Evolutionary conservation across 2,888 invertebrate genomes (phyloP), one percentile per base, ranked within the genome.

Genomic region (Hyppa rectilinea): DNA sequence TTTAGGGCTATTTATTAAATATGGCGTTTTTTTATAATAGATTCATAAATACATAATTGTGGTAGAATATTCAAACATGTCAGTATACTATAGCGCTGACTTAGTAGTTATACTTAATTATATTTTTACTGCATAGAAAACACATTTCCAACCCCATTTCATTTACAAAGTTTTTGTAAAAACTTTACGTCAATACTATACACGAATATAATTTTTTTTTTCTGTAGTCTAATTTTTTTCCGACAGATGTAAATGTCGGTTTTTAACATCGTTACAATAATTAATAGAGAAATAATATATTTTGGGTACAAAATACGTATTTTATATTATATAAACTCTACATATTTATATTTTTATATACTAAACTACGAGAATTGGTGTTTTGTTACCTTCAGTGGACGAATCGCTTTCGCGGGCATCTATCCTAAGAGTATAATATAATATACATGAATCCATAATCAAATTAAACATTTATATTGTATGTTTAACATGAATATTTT

Each of bases 361-460:
- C 82, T 85, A 91, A 84, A 85, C 92, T 93, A 93, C 87, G 74
- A 87, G 86, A 90, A 92, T 95, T 96, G 95, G 95, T 96, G 95
- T 96, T 92, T 81, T 82, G 82, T 88, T 94, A 95, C 95, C 95
- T 95, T 91, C 95, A 95, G 95, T 95, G 95, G 95, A 95, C 95
- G 95, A 91, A 89, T 90, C 81, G 90, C 91, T 92, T 90, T 89
- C 93, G 92, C 91, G 95, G 94, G 93, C 94, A 89, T 76, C 65
- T 85, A 85, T 75, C 55, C 78, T 81, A 78, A 71, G 61, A 63
- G 59, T 78, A 81, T 80, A 72, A 17, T 77, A 79, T 61, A 80
- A 59, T 75, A 72, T 72, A 80, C 50, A 70, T n/a, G 58, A 52
- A 63, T 31, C 26, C 53, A 58, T 45, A 74, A 61, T 76, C 38